Evolutionary conservation across 2,888 invertebrate species (phyloP).

Genomic region (Liposcelis brunnea): DNA sequence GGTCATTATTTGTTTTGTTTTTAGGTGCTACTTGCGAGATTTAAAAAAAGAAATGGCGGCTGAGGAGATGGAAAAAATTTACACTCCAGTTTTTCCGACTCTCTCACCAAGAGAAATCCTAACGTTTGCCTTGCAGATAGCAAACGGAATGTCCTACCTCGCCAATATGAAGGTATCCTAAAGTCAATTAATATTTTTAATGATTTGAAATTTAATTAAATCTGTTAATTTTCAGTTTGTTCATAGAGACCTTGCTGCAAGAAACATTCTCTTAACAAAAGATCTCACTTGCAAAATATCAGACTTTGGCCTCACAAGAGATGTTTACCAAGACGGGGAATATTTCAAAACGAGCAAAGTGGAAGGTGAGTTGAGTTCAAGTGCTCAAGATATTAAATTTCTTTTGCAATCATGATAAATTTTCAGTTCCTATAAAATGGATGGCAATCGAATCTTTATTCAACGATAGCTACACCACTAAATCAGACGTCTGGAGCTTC

Average conservation of each 20-base stretch:
- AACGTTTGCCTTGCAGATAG: slow-evolving; percentile 70
- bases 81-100: slow-evolving; percentile 27
- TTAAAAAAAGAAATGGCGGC: slow-evolving; percentile 19
- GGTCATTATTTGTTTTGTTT: background rate
- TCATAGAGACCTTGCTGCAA: slow-evolving; percentile 62
- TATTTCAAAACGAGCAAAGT: slow-evolving; percentile 62
- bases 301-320: slow-evolving; percentile 66
- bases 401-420: background rate
- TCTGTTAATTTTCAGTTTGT: slow-evolving; percentile 42
- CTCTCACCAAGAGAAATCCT: slow-evolving; percentile 54
- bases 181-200: too few relatives aligned
- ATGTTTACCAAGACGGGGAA: slow-evolving; percentile 68
- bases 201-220: too few relatives aligned
- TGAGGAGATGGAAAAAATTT: slow-evolving; percentile 16
- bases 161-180: slow-evolving; percentile 70
- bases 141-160: slow-evolving; percentile 67
- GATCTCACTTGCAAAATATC: slow-evolving; percentile 66
- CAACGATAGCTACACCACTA: slow-evolving; percentile 58
- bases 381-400: too few relatives aligned
- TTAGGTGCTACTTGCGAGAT: slow-evolving; percentile 48
- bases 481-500: slow-evolving; percentile 66
- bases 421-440: slow-evolving; percentile 50
- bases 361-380: slow-evolving; percentile 32
- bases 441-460: slow-evolving; percentile 61
- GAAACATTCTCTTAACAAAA: slow-evolving; percentile 54